Evolutionary conservation across 35 echinoderm and acorn worm species (phyloP), one percentile per base, ranked within the genome.

Genomic region (Lytechinus pictus): DNA sequence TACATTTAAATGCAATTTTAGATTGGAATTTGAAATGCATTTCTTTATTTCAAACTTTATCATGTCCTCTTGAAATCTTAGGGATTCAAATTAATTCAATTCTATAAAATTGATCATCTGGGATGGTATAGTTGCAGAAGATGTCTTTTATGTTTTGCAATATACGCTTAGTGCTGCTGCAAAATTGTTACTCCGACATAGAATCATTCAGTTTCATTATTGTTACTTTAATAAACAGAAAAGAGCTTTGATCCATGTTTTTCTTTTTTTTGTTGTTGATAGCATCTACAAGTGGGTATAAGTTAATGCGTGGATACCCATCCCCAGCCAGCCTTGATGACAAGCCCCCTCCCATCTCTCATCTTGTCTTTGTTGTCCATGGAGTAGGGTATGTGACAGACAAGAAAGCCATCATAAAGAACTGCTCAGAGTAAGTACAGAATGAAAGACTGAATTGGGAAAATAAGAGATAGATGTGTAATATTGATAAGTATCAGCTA

Each of bases 291-390:
- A 99, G 98, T 96, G 98, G 98, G 19, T 98, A 97, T 54, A 95
- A 91, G 51, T 95, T 99, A 24, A 27, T 95, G 3, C 94, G 98
- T 27, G 98, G 98, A 9, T 99, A 99, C 95, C 95, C 95, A 4
- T 89, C 87, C n/a, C 86, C 95, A 13, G 97, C 98, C 24, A 92
- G 54, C 13, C 87, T 99, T 8, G 98, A 99, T 8, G 98, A 99
- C 53, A 99, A 99, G 93, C 98, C 98, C 52, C 98, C 98, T 9
- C 98, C 98, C 8, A 97, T 99, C 58, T 97, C 97, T 8, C 97
- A 99, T 98, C 97, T 99, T 11, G 96, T 99, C 44, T 97, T 99
- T 96, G 98, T 99, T 52, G 98, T 99, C 7, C 98, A 99, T 94
- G 98, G 98, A 57, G 95, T 99, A 6, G 98, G 98, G 24, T 97